phyloP scores from a whole-genome alignment of 2,113 vertebrate genomes.

The Odontesthes bonariensis region DNA sequence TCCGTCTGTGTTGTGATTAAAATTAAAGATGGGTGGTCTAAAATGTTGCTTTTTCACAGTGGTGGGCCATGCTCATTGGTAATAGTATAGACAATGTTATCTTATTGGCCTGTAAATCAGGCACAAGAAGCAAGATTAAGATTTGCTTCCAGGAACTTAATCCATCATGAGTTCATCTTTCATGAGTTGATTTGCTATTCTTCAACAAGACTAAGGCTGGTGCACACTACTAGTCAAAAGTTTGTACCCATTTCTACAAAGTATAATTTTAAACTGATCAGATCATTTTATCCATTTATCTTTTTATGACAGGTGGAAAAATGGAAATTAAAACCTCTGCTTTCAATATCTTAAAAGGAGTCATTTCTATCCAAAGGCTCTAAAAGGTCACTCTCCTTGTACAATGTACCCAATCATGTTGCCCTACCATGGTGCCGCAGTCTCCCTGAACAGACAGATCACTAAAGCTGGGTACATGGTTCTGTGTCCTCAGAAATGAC shows the following conservation, averaged over 20 bases:
- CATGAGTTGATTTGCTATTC: background rate
- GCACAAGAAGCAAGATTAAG: constrained; percentile 1
- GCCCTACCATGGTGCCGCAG: too few relatives aligned
- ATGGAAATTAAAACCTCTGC: too few relatives aligned
- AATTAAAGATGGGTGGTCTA: background rate
- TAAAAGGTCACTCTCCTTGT: too few relatives aligned
- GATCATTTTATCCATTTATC: too few relatives aligned
- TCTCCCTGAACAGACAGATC: too few relatives aligned
- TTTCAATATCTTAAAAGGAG: background rate
- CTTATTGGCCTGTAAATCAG: background rate
- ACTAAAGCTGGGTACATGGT: too few relatives aligned
- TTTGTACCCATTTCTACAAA: too few relatives aligned
- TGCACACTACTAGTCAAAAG: too few relatives aligned
- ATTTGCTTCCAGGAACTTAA: background rate
- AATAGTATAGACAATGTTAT: background rate
- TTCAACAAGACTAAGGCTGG: background rate
- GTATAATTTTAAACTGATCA: too few relatives aligned
- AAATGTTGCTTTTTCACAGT: background rate
- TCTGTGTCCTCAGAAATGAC: too few relatives aligned
- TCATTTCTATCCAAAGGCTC: background rate
- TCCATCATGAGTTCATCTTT: background rate
- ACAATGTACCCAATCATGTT: too few relatives aligned
- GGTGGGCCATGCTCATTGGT: background rate
- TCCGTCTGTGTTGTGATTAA: background rate
- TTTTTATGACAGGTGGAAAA: too few relatives aligned